A percentile compares a stretch with the other conserved stretches of the same genome.
These are phyloP conservation scores for Caretta caretta DNA, from an alignment of 2,113 vertebrate genomes.

Conservation along the genomic window DNA sequence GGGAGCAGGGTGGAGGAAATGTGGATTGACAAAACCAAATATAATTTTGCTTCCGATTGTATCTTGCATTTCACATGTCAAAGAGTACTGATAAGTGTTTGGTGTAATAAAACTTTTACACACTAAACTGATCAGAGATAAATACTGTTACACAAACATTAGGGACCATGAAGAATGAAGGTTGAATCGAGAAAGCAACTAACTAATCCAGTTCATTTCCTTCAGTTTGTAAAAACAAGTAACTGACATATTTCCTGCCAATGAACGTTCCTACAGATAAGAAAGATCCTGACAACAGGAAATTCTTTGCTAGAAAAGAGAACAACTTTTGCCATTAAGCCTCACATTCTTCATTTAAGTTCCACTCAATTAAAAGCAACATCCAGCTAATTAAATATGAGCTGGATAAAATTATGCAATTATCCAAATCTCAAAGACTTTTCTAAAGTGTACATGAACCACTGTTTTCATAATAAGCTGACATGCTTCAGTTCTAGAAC, in stretches of 20 bases:
- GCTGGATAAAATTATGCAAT: neutral
- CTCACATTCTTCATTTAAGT: conserved; percentile 49
- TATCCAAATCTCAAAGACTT: neutral
- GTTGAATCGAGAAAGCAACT: conserved; percentile 67
- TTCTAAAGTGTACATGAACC: neutral
- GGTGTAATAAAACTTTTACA: conserved; percentile 1
- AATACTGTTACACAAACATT: neutral
- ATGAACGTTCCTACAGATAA: conserved; percentile 80
- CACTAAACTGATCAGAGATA: conserved; percentile 35
- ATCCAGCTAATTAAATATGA: neutral
- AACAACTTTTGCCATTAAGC: conserved; percentile 30
- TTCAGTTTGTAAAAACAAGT: conserved; percentile 82
- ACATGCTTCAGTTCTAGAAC: neutral
- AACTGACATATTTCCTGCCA: conserved; percentile 84
- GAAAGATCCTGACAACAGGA: conserved; percentile 75
- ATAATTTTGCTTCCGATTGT: neutral
- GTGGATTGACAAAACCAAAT: neutral
- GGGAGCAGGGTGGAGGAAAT: neutral
- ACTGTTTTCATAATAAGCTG: neutral
- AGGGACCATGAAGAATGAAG: conserved; percentile 37
- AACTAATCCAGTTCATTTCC: conserved; percentile 79
- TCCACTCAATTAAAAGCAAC: neutral
- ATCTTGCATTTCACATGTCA: neutral
- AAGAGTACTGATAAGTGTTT: neutral
- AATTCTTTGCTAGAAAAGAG: conserved; percentile 70